Conservation (phyloP, 2,797 vertebrate genomes). For the Lithobates pipiens region DNA sequence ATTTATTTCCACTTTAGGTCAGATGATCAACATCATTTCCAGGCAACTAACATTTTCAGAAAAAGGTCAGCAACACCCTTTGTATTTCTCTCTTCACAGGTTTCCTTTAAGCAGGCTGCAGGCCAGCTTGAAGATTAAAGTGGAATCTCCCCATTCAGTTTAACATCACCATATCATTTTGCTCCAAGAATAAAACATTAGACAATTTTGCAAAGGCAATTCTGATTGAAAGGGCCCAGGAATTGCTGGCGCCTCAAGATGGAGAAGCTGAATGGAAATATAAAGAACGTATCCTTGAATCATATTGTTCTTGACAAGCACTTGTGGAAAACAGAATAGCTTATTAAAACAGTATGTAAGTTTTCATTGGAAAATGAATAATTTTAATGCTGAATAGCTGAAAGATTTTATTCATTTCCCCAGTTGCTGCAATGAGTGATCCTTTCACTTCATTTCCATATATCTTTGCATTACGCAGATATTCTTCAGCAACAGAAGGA, state of each 20-base stretch:
- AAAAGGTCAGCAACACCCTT: no score
- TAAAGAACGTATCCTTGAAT: conserved; percentile 17
- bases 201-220: neutral
- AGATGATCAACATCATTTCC: no score
- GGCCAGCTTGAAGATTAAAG: no score
- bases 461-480: neutral
- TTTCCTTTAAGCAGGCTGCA: no score
- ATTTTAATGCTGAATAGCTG: conserved; percentile 10
- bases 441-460: neutral
- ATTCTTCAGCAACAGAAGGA: conserved; percentile 19
- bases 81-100: no score
- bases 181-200: neutral
- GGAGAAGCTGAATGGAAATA: conserved; percentile 7
- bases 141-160: no score
- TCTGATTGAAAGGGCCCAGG: neutral
- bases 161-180: neutral
- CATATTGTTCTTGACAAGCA: conserved; percentile 32
- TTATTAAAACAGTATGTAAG: conserved; percentile 24
- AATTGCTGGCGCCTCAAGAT: neutral
- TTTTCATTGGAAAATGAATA: conserved; percentile 10
- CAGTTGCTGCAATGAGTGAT: neutral
- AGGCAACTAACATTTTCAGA: no score
- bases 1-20: no score
- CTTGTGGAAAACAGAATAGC: neutral
- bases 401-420: neutral